Conservation (phyloP, 2,797 vertebrate species). For the Pseudomugil tenellus region DNA sequence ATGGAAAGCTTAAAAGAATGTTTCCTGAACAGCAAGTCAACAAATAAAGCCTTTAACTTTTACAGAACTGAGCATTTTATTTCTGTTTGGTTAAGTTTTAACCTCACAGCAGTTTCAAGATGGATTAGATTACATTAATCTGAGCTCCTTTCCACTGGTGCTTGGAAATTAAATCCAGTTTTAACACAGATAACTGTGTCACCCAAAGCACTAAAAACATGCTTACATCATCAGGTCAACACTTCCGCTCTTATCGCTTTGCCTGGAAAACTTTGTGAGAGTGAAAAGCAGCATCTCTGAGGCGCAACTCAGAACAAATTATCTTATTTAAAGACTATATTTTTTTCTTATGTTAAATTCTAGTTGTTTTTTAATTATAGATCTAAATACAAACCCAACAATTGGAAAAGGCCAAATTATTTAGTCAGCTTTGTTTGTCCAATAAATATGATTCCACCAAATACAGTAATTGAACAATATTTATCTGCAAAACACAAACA, state of each 20-base stretch:
- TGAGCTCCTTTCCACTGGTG: constrained; percentile 5
- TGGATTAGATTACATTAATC: constrained; percentile 39
- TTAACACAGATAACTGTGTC: constrained; percentile 16
- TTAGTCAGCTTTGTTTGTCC: constrained; percentile 4
- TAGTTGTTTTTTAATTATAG: background rate
- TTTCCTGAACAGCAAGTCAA: background rate
- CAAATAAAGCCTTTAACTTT: constrained; percentile 24
- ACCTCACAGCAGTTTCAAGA: constrained; percentile 34
- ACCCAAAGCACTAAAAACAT: constrained; percentile 10
- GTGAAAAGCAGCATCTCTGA: constrained; percentile 6
- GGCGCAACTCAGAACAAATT: background rate
- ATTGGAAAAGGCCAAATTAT: background rate
- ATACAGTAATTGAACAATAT: background rate
- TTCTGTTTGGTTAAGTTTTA: constrained; percentile 26
- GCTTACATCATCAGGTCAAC: background rate
- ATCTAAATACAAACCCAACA: background rate
- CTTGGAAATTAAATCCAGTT: constrained; percentile 32
- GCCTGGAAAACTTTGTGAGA: background rate
- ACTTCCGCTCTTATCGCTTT: background rate
- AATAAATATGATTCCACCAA: constrained; percentile 1
- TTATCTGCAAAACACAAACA: constrained; percentile 33
- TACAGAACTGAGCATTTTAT: constrained; percentile 28
- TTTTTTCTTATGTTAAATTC: background rate
- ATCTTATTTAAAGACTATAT: background rate
- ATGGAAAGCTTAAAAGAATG: background rate